Percentiles rank a stretch among this genome's conserved stretches.
Evolutionary conservation across 2,888 invertebrate species (phyloP).

Genomic region (Cancer borealis): DNA sequence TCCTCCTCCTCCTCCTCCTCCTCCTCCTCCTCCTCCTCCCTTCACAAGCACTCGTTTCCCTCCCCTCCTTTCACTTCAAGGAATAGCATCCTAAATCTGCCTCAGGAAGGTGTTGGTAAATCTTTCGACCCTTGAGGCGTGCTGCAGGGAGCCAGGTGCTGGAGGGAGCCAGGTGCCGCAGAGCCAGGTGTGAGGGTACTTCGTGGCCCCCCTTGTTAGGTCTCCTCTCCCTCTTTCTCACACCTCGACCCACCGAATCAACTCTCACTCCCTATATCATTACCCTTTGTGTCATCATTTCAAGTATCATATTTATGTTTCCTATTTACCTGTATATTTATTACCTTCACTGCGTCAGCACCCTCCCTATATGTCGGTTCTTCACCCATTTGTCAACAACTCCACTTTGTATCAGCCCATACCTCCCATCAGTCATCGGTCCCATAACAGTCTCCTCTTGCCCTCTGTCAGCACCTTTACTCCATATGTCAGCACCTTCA

Average conservation of each 20-base stretch:
- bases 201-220: neutral
- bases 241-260: neutral
- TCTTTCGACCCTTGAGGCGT: neutral
- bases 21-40: neutral
- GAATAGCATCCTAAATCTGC: slow-evolving; percentile 37
- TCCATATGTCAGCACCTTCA: neutral
- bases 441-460: neutral
- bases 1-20: neutral
- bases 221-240: neutral
- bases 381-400: neutral
- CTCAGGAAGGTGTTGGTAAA: slow-evolving; percentile 9
- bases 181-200: neutral
- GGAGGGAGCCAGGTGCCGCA: neutral
- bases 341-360: neutral
- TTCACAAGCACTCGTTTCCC: neutral
- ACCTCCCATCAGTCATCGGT: neutral
- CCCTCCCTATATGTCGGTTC: neutral
- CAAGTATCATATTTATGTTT: no score
- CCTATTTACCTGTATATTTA: no score
- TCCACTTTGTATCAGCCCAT: neutral
- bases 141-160: neutral
- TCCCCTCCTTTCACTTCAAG: neutral
- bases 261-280: neutral
- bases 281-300: no score
- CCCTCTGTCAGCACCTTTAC: neutral